Conservation (phyloP, 2,797 vertebrate genomes). For the Eleutherodactylus coqui region DNA sequence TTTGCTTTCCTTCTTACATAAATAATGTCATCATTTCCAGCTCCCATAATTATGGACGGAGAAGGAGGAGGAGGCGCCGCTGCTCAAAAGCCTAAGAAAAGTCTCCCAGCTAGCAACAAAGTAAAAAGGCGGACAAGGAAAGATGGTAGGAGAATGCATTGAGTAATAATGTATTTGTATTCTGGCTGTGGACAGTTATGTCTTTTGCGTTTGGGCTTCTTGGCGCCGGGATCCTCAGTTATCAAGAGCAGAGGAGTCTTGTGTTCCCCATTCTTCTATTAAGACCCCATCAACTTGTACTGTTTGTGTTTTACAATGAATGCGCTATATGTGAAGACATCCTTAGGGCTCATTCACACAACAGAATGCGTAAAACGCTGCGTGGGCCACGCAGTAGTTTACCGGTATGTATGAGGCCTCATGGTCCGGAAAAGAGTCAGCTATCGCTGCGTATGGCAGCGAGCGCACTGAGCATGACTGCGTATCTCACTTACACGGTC, state of each 20-base stretch:
- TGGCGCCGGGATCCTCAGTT: neutral
- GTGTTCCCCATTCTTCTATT: neutral
- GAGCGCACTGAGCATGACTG: too few relatives aligned
- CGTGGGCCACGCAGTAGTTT: too few relatives aligned
- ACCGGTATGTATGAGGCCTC: too few relatives aligned
- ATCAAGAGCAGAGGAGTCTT: neutral
- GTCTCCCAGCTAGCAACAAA: neutral
- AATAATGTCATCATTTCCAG: neutral
- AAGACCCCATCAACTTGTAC: neutral
- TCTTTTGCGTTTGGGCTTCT: neutral
- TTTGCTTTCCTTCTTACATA: neutral
- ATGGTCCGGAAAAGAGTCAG: too few relatives aligned
- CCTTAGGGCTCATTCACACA: too few relatives aligned
- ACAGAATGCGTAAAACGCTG: too few relatives aligned
- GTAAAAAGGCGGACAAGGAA: neutral
- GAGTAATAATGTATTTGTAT: neutral
- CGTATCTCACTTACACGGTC: too few relatives aligned
- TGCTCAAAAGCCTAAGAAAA: neutral
- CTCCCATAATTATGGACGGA: neutral
- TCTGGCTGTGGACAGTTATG: neutral
- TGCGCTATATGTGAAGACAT: neutral
- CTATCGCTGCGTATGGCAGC: too few relatives aligned
- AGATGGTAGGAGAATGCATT: neutral
- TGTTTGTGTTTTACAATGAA: neutral
- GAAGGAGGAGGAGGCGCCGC: neutral